Percentiles rank a stretch among this genome's conserved stretches.
Evolutionary conservation across 1,140 invertebrate genomes (phyloP).

Genomic region (Drosophila burlai): DNA sequence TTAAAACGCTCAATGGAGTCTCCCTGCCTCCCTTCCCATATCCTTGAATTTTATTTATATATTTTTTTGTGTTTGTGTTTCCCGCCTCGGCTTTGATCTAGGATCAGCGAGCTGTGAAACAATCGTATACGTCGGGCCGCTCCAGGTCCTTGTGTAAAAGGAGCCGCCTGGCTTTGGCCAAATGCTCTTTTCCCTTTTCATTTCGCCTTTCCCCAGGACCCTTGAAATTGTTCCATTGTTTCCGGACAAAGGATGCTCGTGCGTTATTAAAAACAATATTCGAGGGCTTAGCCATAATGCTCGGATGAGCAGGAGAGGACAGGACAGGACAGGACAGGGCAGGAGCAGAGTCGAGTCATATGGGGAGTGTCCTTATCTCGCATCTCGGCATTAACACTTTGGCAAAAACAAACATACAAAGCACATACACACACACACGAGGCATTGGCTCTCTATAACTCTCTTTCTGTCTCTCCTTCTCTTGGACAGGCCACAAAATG

Average conservation of each 20-base stretch:
- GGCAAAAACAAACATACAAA: conserved; percentile 35
- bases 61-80: conserved; percentile 6
- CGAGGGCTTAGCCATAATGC: conserved; percentile 65
- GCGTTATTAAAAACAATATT: conserved; percentile 84
- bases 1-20: conserved; percentile 40
- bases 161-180: conserved; percentile 44
- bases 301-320: conserved; percentile 23
- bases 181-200: conserved; percentile 66
- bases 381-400: conserved; percentile 81
- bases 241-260: conserved; percentile 40
- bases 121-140: conserved; percentile 18
- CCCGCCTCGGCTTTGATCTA: conserved; percentile 38
- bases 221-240: conserved; percentile 23
- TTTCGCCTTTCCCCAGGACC: conserved; percentile 12
- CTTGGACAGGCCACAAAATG: conserved; percentile 48
- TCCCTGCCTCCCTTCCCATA: background rate
- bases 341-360: conserved; percentile 36
- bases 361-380: conserved; percentile 74
- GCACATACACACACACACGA: background rate
- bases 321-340: background rate
- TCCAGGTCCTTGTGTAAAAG: conserved; percentile 35
- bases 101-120: conserved; percentile 37
- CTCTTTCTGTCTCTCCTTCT: background rate
- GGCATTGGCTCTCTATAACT: background rate
- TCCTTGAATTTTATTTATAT: background rate